Evolutionary conservation across 2,113 vertebrate species (phyloP), one percentile per base, ranked within the genome.

Genomic region (Boleophthalmus pectinirostris): DNA sequence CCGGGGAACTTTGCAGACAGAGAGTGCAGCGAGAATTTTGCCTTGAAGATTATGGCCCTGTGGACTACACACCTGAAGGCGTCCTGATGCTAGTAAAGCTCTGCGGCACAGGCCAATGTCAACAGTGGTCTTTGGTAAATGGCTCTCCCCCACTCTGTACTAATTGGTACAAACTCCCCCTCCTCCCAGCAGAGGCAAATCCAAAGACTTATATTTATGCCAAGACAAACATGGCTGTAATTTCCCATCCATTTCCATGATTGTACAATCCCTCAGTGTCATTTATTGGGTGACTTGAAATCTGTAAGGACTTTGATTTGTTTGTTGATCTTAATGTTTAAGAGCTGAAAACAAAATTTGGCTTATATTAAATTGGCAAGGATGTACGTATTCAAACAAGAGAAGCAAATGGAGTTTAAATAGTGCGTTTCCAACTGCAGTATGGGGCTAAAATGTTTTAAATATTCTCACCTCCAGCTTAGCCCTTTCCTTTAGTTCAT

Each of bases 201-300:
- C 90, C 85, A 84, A 90, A 93, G 92, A 89, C 86, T 92, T 79
- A 71, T 74, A 72, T 68, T 85, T 73, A 73, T 72, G 95, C 96
- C 95, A 97, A 93, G 88, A 84, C 92, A 96, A 97, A 96, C 93
- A 95, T 75, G 91, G 87, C 87, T 88, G 83, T 93, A 91, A 66
- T 81, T 80, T 83, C 74, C 74, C 16, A 66, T 81, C 61, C 71
- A 53, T 77, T 78, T 82, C 82, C 73, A 23, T 71, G 78, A 86
- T 78, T 63, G 69, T 69, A 58, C 67, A 76, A 82, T 80, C 66
- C 69, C 70, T 73, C 69, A 75, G 24, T 75, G 54, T 70, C 75
- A 70, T 81, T 43, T 66, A 65, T 57, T 33, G 67, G 43, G 66
- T 75, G 73, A 82, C 65, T 69, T 75, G 20, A 47, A 70, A 38